Percentiles rank a stretch among this genome's conserved stretches.
Evolutionary conservation across 1,140 invertebrate genomes (phyloP).

Genomic region (Aphis craccivora): DNA sequence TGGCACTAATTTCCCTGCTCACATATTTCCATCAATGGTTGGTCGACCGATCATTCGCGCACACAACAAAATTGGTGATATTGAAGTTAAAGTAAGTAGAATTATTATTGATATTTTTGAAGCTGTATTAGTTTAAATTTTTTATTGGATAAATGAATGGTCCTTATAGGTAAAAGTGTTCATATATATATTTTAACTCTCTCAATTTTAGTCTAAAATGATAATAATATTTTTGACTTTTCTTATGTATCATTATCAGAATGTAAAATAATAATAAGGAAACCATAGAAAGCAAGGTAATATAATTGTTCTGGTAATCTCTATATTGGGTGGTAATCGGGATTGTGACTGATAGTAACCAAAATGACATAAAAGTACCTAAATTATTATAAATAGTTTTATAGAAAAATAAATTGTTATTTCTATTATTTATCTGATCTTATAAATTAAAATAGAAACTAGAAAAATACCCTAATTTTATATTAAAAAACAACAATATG

Average conservation of each 20-base stretch:
- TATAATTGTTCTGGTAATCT: not conserved
- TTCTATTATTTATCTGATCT: no score
- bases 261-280: not conserved
- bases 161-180: not conserved
- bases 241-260: not conserved
- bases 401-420: not conserved
- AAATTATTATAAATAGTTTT: not conserved
- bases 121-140: not conserved
- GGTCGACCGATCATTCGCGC: conserved; percentile 97
- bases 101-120: conserved; percentile 59
- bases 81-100: conserved; percentile 93
- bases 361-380: not conserved
- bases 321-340: not conserved
- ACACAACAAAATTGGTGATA: conserved; percentile 96
- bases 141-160: not conserved
- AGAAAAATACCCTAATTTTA: no score
- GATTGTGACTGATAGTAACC: not conserved
- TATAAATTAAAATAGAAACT: no score
- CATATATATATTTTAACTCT: not conserved
- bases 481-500: no score
- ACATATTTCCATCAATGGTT: conserved; percentile 99
- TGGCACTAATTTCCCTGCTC: conserved; percentile 97
- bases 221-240: not conserved
- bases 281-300: not conserved
- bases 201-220: not conserved